These are phyloP conservation scores for Chaetophractus vellerosus DNA, from an alignment of 2,797 vertebrate genomes.

Conservation along the genomic window DNA sequence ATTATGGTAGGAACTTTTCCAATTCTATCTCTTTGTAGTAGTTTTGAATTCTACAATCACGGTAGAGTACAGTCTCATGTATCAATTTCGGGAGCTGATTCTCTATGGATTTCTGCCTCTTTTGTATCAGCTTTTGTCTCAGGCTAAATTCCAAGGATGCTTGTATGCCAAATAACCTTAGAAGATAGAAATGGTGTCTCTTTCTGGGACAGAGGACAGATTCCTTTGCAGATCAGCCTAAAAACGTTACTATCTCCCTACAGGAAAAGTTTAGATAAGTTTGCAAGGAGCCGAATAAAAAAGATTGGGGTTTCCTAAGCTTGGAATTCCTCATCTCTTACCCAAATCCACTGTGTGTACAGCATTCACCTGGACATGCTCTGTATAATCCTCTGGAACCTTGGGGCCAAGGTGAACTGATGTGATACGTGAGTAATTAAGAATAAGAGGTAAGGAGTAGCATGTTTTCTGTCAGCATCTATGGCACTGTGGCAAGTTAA, in stretches of 20 bases:
- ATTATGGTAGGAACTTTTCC: neutral
- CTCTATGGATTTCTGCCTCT: too few species aligned
- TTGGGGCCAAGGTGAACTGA: accelerated
- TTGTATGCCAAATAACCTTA: neutral
- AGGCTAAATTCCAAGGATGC: too few species aligned
- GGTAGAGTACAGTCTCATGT: neutral
- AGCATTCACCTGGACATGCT: neutral
- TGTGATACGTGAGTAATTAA: neutral
- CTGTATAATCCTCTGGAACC: neutral
- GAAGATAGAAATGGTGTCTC: neutral
- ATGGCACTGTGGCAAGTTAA: neutral
- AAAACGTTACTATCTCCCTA: neutral
- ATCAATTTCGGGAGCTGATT: too few species aligned
- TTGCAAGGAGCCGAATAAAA: neutral
- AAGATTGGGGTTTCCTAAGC: neutral
- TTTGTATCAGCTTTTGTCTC: too few species aligned
- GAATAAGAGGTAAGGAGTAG: neutral
- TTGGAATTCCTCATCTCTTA: neutral
- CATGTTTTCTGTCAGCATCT: neutral
- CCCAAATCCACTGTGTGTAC: neutral
- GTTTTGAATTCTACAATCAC: conserved; percentile 27
- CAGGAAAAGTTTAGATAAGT: neutral
- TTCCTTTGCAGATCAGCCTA: neutral
- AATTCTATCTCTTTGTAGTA: conserved; percentile 18
- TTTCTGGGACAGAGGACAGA: neutral